Base-by-base conservation (phyloP, 2,113 vertebrate species). In the Brachypteracias leptosomus region DNA sequence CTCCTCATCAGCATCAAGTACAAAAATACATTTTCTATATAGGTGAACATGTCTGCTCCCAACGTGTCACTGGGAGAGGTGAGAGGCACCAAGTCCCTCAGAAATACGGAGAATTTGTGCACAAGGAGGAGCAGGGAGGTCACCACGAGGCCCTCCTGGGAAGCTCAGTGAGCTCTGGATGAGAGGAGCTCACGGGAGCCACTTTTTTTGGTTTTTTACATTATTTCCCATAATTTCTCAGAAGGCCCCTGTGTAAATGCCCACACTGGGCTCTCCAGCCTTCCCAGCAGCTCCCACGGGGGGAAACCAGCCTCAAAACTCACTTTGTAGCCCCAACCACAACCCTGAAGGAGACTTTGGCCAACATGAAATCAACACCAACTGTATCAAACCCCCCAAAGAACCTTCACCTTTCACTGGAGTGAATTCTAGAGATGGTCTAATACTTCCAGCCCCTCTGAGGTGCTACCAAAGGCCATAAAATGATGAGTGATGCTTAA, bases 171-270 rank as follows among this genome's bases (percentile, higher is more conserved):
- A 35, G 73, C 6, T 58, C 16, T 4, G 12, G 77, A 19, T 8
- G 72, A 57, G 42, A 19, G 2, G 24, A 31, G 47, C 5, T 1
- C 44, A 11, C 0, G 14, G 88, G 66, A 58, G 66, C 55, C 67
- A 40, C 42, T 42, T 42, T 42, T 42, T 42, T 42, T n/a, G n/a
- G n/a, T 42, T 42, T 42, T 42, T 42, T 42, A 42, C 42, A 42
- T 42, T 42, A 42, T 42, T 42, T 42, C 15, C 42, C 42, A 15
- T 42, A 8, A 22, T 24, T 18, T 7, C 36, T 28, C 66, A 46
- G 57, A 2, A 21, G 14, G n/a, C 33, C 7, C 7, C 1, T 4
- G 4, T 0, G 11, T 7, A 7, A 44, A 51, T 0, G 12, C 2
- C 3, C 24, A 1, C 3, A 9, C n/a, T n/a, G n/a, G n/a, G n/a